Evolutionary conservation across 2,113 vertebrate species (phyloP).

Genomic region (Candoia aspera): DNA sequence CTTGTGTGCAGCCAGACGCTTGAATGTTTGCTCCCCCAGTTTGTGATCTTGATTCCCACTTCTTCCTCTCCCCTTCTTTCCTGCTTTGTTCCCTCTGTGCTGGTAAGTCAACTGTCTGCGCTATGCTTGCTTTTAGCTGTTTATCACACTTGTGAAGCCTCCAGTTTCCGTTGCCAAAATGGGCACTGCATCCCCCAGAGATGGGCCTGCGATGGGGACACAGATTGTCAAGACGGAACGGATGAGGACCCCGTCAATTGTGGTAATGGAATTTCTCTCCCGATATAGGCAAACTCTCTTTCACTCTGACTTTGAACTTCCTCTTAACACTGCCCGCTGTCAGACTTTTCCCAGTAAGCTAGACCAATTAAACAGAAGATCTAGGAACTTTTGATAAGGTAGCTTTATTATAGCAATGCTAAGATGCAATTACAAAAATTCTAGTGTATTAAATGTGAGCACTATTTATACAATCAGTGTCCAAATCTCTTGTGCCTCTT

Average conservation of each 20-base stretch:
- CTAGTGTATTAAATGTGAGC: neutral
- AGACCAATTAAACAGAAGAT: neutral
- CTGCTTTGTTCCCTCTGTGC: neutral
- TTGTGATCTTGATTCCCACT: neutral
- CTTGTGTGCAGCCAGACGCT: neutral
- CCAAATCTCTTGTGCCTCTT: neutral
- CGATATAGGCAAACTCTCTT: neutral
- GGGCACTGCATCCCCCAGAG: conserved; percentile 95
- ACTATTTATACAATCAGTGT: neutral
- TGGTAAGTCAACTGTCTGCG: neutral
- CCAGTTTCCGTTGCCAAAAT: conserved; percentile 93
- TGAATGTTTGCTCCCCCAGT: no score
- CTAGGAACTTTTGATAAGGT: neutral
- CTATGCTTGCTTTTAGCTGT: conserved; percentile 75
- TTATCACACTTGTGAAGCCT: conserved; percentile 92
- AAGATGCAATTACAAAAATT: neutral
- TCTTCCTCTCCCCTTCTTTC: neutral
- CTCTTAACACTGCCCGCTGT: neutral
- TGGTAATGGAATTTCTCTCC: conserved; percentile 66
- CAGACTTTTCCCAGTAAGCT: neutral
- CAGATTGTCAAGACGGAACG: conserved; percentile 92
- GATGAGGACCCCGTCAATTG: conserved; percentile 86
- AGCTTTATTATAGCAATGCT: neutral
- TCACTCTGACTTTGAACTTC: neutral
- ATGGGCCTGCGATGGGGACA: conserved; percentile 93